Evolutionary conservation across 2,888 invertebrate genomes (phyloP).

Genomic region (Lycophotia porphyrea): DNA sequence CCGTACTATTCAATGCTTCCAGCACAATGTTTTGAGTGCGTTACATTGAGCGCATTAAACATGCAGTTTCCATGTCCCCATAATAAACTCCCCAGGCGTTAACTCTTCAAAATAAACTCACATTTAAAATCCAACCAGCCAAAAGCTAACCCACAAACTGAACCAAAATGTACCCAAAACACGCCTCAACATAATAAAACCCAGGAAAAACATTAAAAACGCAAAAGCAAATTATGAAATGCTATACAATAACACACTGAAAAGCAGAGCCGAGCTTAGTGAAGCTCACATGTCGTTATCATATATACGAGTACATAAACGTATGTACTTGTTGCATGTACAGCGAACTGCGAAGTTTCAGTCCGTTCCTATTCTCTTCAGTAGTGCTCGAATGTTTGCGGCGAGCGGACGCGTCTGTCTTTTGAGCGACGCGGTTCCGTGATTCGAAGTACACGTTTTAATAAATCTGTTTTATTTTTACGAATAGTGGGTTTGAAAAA

Average conservation of each 20-base stretch:
- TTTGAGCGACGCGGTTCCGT: slow-evolving; percentile 25
- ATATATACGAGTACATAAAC: slow-evolving; percentile 51
- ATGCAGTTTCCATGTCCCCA: not conserved
- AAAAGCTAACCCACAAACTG: slow-evolving; percentile 8
- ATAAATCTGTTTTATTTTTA: slow-evolving; percentile 1
- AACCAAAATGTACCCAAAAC: slow-evolving; percentile 2
- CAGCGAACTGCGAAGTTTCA: slow-evolving; percentile 69
- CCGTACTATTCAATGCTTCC: too few relatives aligned
- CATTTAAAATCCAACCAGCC: not conserved
- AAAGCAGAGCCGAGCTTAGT: slow-evolving; percentile 38
- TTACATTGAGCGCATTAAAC: too few relatives aligned
- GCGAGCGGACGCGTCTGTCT: slow-evolving; percentile 58
- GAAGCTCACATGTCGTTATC: slow-evolving; percentile 45
- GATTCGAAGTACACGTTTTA: slow-evolving; percentile 38
- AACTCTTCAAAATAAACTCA: not conserved
- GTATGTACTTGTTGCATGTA: slow-evolving; percentile 80
- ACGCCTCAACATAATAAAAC: slow-evolving; percentile 17
- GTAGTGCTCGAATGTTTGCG: slow-evolving; percentile 69
- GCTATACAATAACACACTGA: slow-evolving; percentile 37
- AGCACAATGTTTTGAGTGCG: too few relatives aligned
- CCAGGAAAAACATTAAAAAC: slow-evolving; percentile 28
- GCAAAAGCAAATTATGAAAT: slow-evolving; percentile 44
- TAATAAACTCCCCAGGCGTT: not conserved
- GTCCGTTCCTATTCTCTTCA: slow-evolving; percentile 67
- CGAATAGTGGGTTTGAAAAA: not conserved